phyloP scores from a whole-genome alignment of 2,888 invertebrate species.

The Oscheius myriophilus region DNA sequence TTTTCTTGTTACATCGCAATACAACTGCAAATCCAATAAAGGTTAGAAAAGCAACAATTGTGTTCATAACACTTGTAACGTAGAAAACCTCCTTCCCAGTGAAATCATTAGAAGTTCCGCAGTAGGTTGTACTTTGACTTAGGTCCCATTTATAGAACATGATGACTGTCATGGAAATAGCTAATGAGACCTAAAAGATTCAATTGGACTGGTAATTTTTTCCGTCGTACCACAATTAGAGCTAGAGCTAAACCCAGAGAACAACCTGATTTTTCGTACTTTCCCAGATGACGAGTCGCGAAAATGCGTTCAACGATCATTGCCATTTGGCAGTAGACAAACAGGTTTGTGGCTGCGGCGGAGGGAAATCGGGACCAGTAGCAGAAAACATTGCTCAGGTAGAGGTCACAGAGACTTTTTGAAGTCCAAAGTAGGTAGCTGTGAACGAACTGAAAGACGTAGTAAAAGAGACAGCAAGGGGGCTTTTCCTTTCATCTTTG shows the following conservation, averaged over 20 bases:
- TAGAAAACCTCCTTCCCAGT: slow-evolving; percentile 22
- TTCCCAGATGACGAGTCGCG: slow-evolving; percentile 4
- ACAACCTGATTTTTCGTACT: slow-evolving; percentile 12
- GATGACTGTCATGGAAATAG: slow-evolving; percentile 1
- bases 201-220: too few relatives aligned
- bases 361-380: slow-evolving; percentile 18
- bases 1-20: background rate
- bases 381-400: slow-evolving; percentile 13
- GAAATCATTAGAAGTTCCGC: slow-evolving; percentile 14
- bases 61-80: slow-evolving; percentile 12
- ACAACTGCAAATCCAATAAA: slow-evolving; percentile 19
- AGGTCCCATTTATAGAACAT: slow-evolving; percentile 22
- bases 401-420: slow-evolving; percentile 12
- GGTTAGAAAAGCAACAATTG: slow-evolving; percentile 11
- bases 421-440: slow-evolving; percentile 4
- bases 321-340: slow-evolving; percentile 24
- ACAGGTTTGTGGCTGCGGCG: slow-evolving; percentile 19
- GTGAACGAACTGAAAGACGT: slow-evolving; percentile 15
- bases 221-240: slow-evolving; percentile 3
- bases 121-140: slow-evolving; percentile 12
- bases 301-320: slow-evolving; percentile 19
- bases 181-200: background rate
- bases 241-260: background rate
- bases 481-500: too few relatives aligned
- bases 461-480: too few relatives aligned